Conservation (phyloP, 2,113 vertebrate genomes). For the Daphoenositta chrysoptera region DNA sequence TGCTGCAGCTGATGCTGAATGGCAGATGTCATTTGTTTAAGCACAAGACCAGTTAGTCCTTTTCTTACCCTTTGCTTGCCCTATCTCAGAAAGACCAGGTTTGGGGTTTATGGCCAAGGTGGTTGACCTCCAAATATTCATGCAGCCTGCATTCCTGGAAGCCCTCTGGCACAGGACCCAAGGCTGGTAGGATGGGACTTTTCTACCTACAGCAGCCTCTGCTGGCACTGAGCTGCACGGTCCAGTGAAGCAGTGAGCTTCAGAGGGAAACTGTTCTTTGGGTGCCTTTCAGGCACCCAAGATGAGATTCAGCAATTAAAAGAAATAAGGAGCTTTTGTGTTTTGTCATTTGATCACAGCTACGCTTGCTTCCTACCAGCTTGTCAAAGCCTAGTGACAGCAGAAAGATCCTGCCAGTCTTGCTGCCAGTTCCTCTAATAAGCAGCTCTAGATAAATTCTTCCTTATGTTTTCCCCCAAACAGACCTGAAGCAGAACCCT, state of each 20-base stretch:
- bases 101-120: neutral
- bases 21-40: neutral
- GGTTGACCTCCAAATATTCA: neutral
- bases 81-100: neutral
- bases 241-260: neutral
- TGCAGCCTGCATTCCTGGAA: neutral
- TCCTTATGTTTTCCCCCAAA: neutral
- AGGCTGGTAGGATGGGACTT: neutral
- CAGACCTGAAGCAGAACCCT: neutral
- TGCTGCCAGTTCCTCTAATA: neutral
- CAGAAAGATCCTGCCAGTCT: neutral
- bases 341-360: conserved; percentile 1
- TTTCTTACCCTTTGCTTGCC: neutral
- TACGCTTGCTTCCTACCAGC: neutral
- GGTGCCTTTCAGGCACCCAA: neutral
- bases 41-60: neutral
- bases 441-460: neutral
- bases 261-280: neutral
- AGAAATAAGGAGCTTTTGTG: neutral
- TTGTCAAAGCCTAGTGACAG: conserved; percentile 15
- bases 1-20: neutral
- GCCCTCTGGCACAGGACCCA: neutral
- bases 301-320: neutral
- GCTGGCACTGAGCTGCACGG: neutral
- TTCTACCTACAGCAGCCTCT: neutral